Base-by-base conservation (phyloP, 1,140 invertebrate genomes). In the Centruroides sculpturatus region DNA sequence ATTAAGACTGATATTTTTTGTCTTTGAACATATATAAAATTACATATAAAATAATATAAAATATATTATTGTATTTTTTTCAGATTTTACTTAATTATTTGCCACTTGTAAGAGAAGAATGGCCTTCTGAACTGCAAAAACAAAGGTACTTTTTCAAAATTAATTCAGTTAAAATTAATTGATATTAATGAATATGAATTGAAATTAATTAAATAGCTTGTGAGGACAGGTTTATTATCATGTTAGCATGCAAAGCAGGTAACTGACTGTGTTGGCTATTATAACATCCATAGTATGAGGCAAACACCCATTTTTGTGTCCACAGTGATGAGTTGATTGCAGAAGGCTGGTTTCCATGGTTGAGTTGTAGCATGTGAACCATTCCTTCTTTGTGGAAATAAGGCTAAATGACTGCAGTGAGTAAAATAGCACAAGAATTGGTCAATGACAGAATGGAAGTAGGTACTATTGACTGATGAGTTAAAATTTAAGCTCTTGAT, bases 81-180 rank as follows among this genome's bases (percentile, higher is more conserved):
- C 52, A 64, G 71, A 73, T 92, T 9, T 71, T 93, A 50, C 76
- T 93, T 6, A 85, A 88, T 69, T 93, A 92, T 73, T 74, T 93
- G 57, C 86, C 87, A 4, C 68, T 78, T 9, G 78, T 81, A 51
- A 82, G 78, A 64, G 72, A 71, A 48, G 79, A 74, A 60, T 87
- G 87, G 84, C 73, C 79, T 7, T 71, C 81, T 64, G 81, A 81
- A 47, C 71, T 92, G 5, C 67, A 72, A 12, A 79, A 82, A 60
- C 87, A 89, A 70, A 77, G 60, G 60, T 65, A 53, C 23, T 23
- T 23, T 23, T 23, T 23, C 23, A 23, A 23, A 23, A 23, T 23
- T 23, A 23, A 23, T 23, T 23, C 0, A 23, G 23, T 23, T 23
- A 23, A 23, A 23, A 23, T 23, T 23, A 23, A 23, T 23, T 23